Evolutionary conservation across 2,888 invertebrate species (phyloP), one percentile per base, ranked within the genome.

Genomic region (Campaea margaritaria): DNA sequence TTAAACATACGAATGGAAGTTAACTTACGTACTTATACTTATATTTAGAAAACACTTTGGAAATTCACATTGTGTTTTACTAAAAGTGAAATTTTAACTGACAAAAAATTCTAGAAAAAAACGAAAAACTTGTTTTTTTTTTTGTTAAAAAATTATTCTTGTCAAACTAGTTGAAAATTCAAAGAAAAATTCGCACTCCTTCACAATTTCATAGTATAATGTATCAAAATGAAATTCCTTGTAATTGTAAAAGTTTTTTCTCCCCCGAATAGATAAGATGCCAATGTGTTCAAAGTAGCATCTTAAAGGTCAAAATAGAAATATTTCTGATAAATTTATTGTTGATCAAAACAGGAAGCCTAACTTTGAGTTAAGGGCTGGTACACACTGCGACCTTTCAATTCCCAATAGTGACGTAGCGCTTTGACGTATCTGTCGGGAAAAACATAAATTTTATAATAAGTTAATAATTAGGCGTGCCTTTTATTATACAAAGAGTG

Each of bases 141-240:
- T 21, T 21, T 21, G n/a, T n/a, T n/a, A n/a, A n/a, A n/a, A n/a
- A n/a, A n/a, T n/a, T n/a, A n/a, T n/a, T n/a, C 1, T 12, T 36
- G n/a, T 36, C 36, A 51, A 38, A 34, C 54, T 73, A 69, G 71
- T 70, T 70, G 63, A 49, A 63, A 52, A 59, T 73, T 71, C 73
- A 47, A 16, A 64, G 68, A 73, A 76, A 65, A 56, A 61, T 51
- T 47, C 42, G 34, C 49, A 62, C n/a, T 56, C 42, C 16, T 65
- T 68, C 62, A 68, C 67, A 69, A 70, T 61, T 72, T 72, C 70
- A 73, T 73, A 65, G 66, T 66, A 59, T 67, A 71, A 56, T 53
- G 36, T 56, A 56, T 67, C 56, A 60, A 70, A 74, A 66, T 63
- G 47, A 62, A 61, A 61, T 65, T 67, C 60, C 50, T 65, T 69